Evolutionary conservation across 1,140 invertebrate genomes (phyloP).

Genomic region (Bombus huntii): DNA sequence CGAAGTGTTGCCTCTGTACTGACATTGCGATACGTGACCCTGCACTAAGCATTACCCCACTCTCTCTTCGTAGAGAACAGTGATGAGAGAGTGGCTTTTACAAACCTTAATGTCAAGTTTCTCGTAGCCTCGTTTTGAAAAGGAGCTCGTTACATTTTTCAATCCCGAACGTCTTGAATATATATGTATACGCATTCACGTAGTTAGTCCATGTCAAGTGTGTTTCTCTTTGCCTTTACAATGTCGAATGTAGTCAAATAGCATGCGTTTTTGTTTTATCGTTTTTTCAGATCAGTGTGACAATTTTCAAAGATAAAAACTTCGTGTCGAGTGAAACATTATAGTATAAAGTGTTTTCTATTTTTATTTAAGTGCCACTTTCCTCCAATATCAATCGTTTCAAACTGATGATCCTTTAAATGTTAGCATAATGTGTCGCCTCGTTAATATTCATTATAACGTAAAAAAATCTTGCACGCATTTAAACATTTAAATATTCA

Average conservation of each 20-base stretch:
- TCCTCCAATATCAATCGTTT: neutral
- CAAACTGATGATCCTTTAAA: neutral
- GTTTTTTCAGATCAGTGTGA: neutral
- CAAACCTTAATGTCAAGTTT: slow-evolving; percentile 28
- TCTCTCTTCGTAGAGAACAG: slow-evolving; percentile 10
- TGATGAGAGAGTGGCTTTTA: slow-evolving; percentile 51
- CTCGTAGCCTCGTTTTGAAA: neutral
- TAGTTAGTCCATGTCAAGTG: neutral
- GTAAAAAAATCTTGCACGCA: no score
- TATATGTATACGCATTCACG: neutral
- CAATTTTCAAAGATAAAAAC: neutral
- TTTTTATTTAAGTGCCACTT: neutral
- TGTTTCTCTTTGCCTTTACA: neutral
- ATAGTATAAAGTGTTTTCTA: neutral
- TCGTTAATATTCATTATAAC: no score
- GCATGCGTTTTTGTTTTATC: neutral
- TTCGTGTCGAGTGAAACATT: no score
- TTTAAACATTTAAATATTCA: no score
- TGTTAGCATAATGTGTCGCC: neutral
- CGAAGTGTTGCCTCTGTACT: slow-evolving; percentile 41
- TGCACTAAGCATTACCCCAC: slow-evolving; percentile 41
- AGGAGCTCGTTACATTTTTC: slow-evolving; percentile 6
- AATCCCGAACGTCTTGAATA: neutral
- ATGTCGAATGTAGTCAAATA: neutral
- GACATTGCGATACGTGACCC: slow-evolving; percentile 27